phyloP scores from a whole-genome alignment of 2,888 invertebrate genomes.

The Cantharis rustica region DNA sequence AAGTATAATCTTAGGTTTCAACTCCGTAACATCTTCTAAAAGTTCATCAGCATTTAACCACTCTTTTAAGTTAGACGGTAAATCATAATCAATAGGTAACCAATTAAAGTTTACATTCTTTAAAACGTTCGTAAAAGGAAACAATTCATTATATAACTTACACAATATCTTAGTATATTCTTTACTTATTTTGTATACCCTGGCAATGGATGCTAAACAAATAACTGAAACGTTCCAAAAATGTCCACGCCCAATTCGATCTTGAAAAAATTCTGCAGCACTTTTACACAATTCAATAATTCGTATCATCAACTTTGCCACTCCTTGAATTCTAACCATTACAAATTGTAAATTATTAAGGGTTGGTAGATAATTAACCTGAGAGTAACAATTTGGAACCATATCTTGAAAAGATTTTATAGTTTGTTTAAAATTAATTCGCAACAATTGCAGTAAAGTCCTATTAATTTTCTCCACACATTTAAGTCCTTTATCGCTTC shows the following conservation, averaged over 20 bases:
- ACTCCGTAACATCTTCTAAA: constrained; percentile 40
- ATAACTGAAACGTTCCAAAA: constrained; percentile 55
- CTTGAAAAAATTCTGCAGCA: constrained; percentile 50
- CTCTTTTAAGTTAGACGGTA: constrained; percentile 52
- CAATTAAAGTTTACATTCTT: constrained; percentile 48
- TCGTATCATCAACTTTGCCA: constrained; percentile 54
- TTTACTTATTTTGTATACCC: constrained; percentile 55
- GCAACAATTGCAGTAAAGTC: constrained; percentile 53
- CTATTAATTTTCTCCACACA: constrained; percentile 56
- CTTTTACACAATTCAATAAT: constrained; percentile 50
- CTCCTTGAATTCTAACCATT: constrained; percentile 57
- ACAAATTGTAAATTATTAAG: constrained; percentile 57
- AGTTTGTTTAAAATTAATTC: constrained; percentile 47
- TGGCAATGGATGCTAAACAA: constrained; percentile 53
- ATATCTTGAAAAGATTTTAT: constrained; percentile 37
- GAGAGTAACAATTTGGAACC: constrained; percentile 28
- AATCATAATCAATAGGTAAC: constrained; percentile 51
- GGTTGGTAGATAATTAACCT: constrained; percentile 52
- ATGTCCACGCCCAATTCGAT: constrained; percentile 55
- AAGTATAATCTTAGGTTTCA: background rate
- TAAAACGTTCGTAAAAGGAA: constrained; percentile 47
- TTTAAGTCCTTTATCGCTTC: constrained; percentile 59
- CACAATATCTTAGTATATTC: constrained; percentile 51
- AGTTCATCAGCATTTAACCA: constrained; percentile 57
- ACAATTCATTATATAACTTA: constrained; percentile 53